A percentile compares a stretch with the other conserved stretches of the same genome.
Conservation (phyloP, 2,113 vertebrate species). For the Brachypodius melanocephalos region DNA sequence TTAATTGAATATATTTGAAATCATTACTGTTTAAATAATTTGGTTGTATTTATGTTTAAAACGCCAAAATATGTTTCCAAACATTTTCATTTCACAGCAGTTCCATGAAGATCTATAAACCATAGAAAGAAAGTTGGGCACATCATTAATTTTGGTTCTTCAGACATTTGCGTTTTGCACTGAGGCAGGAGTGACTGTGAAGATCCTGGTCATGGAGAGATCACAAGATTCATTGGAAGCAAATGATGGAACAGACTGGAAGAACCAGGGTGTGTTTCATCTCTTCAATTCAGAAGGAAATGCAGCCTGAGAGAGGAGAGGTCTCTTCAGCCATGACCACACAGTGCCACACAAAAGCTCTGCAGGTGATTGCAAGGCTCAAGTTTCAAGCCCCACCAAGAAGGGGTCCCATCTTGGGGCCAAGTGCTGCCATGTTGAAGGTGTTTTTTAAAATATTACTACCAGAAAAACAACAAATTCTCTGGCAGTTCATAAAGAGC, state of each 20-base stretch:
- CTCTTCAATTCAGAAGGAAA: not conserved
- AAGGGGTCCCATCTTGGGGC: not conserved
- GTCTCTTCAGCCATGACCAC: not conserved
- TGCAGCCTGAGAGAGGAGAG: not conserved
- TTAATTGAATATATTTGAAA: not conserved
- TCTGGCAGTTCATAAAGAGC: not conserved
- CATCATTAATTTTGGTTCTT: not conserved
- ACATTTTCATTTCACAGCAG: not conserved
- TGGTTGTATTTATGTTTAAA: fast-evolving
- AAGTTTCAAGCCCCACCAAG: not conserved
- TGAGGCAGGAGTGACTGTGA: not conserved
- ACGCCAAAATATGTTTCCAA: not conserved
- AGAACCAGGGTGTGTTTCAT: not conserved
- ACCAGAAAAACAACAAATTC: not conserved
- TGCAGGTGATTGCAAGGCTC: not conserved
- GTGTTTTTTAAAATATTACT: not conserved
- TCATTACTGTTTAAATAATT: not conserved
- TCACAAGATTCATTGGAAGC: not conserved
- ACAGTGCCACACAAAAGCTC: not conserved
- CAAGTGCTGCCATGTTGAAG: not conserved
- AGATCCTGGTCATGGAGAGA: not conserved
- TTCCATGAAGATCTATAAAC: not conserved
- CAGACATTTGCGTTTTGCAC: not conserved
- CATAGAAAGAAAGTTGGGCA: not conserved
- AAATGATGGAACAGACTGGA: not conserved